Conservation (phyloP, 2,888 invertebrate genomes). For the Anorthoa munda region DNA sequence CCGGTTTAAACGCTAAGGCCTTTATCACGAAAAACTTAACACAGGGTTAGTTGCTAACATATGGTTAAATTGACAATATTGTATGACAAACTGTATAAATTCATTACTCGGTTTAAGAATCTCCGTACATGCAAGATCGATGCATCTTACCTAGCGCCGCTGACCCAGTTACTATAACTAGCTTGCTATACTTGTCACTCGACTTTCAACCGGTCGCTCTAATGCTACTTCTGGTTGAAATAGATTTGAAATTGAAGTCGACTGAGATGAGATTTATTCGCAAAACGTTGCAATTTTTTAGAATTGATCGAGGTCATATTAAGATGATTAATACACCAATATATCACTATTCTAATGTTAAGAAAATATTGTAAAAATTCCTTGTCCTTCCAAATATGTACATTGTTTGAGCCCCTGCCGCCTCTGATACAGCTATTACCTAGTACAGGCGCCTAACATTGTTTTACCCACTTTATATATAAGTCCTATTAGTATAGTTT, state of each 20-base stretch:
- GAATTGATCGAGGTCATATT: neutral
- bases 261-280: slow-evolving; percentile 4
- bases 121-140: slow-evolving; percentile 64
- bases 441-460: too few species aligned
- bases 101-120: slow-evolving; percentile 25
- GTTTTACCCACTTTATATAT: too few species aligned
- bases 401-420: too few species aligned
- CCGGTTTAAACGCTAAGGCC: neutral
- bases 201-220: slow-evolving; percentile 45
- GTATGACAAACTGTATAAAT: neutral
- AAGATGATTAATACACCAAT: too few species aligned
- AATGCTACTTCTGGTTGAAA: slow-evolving; percentile 53
- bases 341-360: too few species aligned
- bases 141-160: slow-evolving; percentile 71
- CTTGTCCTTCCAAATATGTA: too few species aligned
- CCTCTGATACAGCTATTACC: too few species aligned
- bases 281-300: slow-evolving; percentile 40
- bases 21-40: too few species aligned
- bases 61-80: too few species aligned
- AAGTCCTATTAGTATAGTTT: too few species aligned
- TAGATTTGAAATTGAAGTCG: slow-evolving; percentile 59
- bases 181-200: slow-evolving; percentile 53
- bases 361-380: too few species aligned
- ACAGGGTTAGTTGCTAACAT: too few species aligned
- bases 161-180: slow-evolving; percentile 70